Conservation (phyloP, 2,888 invertebrate species). For the Dyspetes luteomarginatus region DNA sequence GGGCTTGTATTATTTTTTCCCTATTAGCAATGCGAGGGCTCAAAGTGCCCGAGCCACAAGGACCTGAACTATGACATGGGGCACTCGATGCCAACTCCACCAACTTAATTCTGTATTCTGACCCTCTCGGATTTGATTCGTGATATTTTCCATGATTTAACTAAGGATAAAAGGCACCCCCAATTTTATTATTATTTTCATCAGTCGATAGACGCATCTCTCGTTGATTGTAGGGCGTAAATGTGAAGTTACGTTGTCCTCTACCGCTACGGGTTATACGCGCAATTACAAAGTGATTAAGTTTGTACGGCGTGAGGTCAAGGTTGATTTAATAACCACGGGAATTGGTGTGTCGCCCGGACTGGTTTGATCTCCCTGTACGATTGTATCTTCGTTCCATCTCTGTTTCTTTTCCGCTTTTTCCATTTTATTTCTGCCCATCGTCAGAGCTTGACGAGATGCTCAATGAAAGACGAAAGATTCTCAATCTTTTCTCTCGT, state of each 20-base stretch:
- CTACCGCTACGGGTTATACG: conserved; percentile 26
- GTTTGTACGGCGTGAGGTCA: conserved; percentile 49
- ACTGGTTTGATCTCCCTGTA: conserved; percentile 9
- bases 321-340: conserved; percentile 59
- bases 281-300: conserved; percentile 66
- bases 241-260: conserved; percentile 51
- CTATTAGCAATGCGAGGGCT: too few species aligned
- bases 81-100: too few species aligned
- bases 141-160: too few species aligned
- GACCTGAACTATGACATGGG: too few species aligned
- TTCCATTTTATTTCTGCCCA: conserved; percentile 3
- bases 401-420: neutral
- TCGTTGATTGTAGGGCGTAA: conserved; percentile 52
- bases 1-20: too few species aligned
- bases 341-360: conserved; percentile 57
- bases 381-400: conserved; percentile 7
- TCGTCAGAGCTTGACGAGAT: conserved; percentile 17
- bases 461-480: conserved; percentile 29
- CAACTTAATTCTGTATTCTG: too few species aligned
- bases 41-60: too few species aligned
- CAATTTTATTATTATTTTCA: too few species aligned
- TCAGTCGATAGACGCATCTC: conserved; percentile 62
- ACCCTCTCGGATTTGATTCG: neutral
- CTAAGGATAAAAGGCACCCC: too few species aligned
- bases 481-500: conserved; percentile 11